A percentile compares a stretch with the other conserved stretches of the same genome.
Conservation (phyloP, 2,888 invertebrate genomes). For the Notodonta ziczac region DNA sequence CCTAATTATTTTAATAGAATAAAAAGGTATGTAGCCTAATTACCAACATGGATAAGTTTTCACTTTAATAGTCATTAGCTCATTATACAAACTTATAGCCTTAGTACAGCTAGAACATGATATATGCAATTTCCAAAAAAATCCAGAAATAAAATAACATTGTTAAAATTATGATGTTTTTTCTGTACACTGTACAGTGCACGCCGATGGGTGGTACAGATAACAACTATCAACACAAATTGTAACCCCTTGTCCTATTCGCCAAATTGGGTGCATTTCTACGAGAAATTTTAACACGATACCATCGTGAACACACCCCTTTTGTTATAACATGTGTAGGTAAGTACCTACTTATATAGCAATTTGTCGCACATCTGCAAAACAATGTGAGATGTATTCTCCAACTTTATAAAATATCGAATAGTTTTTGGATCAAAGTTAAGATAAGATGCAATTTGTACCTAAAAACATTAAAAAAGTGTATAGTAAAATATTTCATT, state of each 20-base stretch:
- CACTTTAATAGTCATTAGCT: no score
- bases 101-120: no score
- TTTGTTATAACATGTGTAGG: constrained; percentile 32
- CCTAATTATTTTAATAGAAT: no score
- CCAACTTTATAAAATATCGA: constrained; percentile 17
- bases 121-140: no score
- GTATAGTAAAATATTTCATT: constrained; percentile 29
- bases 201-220: constrained; percentile 70
- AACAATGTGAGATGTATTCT: background rate
- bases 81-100: no score
- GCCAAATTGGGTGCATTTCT: constrained; percentile 79
- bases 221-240: constrained; percentile 79
- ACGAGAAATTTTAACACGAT: constrained; percentile 73
- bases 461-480: constrained; percentile 26
- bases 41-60: no score
- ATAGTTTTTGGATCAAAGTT: constrained; percentile 15
- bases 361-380: background rate
- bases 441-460: constrained; percentile 26
- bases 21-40: no score
- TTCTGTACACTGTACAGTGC: constrained; percentile 63
- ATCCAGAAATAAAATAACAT: no score
- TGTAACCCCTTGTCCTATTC: constrained; percentile 76
- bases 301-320: constrained; percentile 59
- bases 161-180: constrained; percentile 12
- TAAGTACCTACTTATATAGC: constrained; percentile 14